Conservation (phyloP, 2,888 invertebrate species). For the Habrosyne pyritoides region DNA sequence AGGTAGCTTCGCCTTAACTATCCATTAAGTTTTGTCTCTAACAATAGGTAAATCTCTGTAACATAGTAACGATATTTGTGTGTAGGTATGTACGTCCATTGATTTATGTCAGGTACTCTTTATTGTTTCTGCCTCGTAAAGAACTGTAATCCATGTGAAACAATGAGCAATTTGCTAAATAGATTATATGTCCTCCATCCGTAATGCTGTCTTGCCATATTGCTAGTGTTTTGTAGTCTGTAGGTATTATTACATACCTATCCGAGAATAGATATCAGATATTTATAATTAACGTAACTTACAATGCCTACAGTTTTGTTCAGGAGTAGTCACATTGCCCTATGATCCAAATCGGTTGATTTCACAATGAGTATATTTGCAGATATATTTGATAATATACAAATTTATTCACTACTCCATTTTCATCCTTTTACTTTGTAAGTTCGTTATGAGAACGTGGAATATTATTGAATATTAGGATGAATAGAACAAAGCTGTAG, state of each 20-base stretch:
- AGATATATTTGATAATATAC: too few species aligned
- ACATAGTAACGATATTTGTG: slow-evolving; percentile 63
- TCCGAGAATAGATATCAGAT: slow-evolving; percentile 34
- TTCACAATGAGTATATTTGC: not conserved
- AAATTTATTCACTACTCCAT: not conserved
- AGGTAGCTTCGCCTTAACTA: slow-evolving; percentile 47
- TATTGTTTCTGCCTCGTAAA: slow-evolving; percentile 80
- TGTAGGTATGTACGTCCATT: slow-evolving; percentile 67
- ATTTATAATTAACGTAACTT: slow-evolving; percentile 25
- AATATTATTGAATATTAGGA: not conserved
- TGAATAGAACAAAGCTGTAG: not conserved
- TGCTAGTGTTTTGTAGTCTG: slow-evolving; percentile 74
- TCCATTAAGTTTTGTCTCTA: slow-evolving; percentile 59
- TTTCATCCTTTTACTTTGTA: not conserved
- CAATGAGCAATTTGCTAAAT: slow-evolving; percentile 82
- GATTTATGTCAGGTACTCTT: slow-evolving; percentile 75
- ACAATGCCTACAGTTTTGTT: slow-evolving; percentile 8
- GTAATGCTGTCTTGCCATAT: slow-evolving; percentile 82
- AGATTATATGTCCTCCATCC: slow-evolving; percentile 80
- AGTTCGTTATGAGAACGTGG: not conserved
- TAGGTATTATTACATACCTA: slow-evolving; percentile 66
- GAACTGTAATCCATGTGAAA: slow-evolving; percentile 75
- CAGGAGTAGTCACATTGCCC: not conserved
- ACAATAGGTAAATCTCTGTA: slow-evolving; percentile 66
- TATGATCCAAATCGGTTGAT: not conserved